Conservation (phyloP, 1,140 invertebrate species). For the Cydia pomonella region DNA sequence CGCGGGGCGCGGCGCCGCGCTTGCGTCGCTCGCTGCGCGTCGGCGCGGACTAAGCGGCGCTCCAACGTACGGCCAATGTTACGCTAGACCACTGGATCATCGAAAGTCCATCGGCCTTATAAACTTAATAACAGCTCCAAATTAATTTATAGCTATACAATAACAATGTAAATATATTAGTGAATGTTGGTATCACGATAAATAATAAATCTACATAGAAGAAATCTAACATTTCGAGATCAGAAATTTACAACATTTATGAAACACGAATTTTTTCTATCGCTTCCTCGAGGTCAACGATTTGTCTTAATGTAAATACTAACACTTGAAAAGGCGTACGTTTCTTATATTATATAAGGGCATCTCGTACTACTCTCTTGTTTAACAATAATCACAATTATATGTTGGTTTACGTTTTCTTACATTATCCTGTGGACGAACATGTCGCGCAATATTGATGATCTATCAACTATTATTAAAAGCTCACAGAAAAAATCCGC, state of each 20-base stretch:
- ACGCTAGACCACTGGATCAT: constrained; percentile 62
- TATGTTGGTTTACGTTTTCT: constrained; percentile 32
- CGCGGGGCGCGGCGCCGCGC: neutral
- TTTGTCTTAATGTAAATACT: constrained; percentile 31
- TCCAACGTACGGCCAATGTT: neutral
- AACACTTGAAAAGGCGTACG: constrained; percentile 53
- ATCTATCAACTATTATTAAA: constrained; percentile 19
- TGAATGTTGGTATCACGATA: constrained; percentile 62
- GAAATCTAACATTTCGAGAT: constrained; percentile 73
- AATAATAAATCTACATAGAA: constrained; percentile 75
- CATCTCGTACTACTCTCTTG: constrained; percentile 30
- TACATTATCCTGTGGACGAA: constrained; percentile 22
- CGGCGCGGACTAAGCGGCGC: constrained; percentile 14
- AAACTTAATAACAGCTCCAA: constrained; percentile 69
- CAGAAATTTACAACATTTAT: constrained; percentile 61
- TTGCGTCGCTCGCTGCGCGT: constrained; percentile 1
- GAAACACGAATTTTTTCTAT: constrained; percentile 52
- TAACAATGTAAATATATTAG: constrained; percentile 74
- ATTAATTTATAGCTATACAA: constrained; percentile 71
- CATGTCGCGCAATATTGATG: constrained; percentile 9
- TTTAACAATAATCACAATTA: constrained; percentile 40
- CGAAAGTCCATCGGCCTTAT: constrained; percentile 79
- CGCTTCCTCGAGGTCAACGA: constrained; percentile 13
- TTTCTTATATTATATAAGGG: constrained; percentile 25
- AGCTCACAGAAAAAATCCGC: constrained; percentile 44